phyloP scores from a whole-genome alignment of 1,140 invertebrate genomes.

The Drosophila nannoptera region DNA sequence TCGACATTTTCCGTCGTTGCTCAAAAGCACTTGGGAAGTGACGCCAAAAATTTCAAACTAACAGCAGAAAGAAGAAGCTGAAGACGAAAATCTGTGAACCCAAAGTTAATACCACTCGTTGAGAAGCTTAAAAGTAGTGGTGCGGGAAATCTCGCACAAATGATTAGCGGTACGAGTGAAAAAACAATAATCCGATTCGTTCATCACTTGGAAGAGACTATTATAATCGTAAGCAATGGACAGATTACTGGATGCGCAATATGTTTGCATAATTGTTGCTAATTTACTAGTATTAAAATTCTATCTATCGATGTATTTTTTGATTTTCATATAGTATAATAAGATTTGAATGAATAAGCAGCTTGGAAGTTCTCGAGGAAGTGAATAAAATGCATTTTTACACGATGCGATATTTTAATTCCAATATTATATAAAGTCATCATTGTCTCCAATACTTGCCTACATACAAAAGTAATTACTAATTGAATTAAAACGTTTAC shows the following conservation, averaged over 20 bases:
- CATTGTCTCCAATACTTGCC: too few species aligned
- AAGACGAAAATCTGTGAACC: constrained; percentile 6
- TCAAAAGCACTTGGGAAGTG: constrained; percentile 59
- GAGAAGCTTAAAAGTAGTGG: too few species aligned
- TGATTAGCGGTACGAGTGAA: not conserved
- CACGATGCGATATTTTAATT: constrained; percentile 11
- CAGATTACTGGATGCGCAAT: too few species aligned
- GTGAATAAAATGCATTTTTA: not conserved
- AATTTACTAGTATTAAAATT: too few species aligned
- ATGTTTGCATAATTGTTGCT: too few species aligned
- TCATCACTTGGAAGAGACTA: too few species aligned
- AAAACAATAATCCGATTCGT: too few species aligned
- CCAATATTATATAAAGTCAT: not conserved
- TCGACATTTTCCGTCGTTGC: constrained; percentile 75
- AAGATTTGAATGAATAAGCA: constrained; percentile 1
- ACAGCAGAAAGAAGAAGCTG: constrained; percentile 14
- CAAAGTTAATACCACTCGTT: not conserved
- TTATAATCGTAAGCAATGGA: too few species aligned
- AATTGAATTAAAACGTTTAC: too few species aligned
- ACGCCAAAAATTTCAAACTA: constrained; percentile 1
- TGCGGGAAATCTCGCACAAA: not conserved
- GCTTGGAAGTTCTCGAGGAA: constrained; percentile 1
- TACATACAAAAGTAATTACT: too few species aligned
- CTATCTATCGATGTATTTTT: too few species aligned
- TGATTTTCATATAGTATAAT: not conserved